These are phyloP conservation scores for Gymnothorax javanicus DNA, from an alignment of 2,797 vertebrate genomes.

Conservation along the genomic window DNA sequence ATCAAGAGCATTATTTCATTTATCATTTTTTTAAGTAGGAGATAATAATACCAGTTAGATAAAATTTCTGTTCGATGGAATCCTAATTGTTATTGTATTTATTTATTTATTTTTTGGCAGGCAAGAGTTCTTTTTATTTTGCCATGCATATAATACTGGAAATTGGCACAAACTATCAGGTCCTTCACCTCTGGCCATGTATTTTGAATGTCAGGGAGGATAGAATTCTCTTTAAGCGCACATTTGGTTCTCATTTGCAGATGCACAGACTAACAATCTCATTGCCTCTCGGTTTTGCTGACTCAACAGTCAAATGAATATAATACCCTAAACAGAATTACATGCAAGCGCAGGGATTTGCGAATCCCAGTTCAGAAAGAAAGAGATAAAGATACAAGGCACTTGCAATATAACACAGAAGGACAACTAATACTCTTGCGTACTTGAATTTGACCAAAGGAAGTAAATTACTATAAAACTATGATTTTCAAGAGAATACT, in stretches of 20 bases:
- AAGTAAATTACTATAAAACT: not conserved
- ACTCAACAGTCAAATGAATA: not conserved
- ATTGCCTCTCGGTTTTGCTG: not conserved
- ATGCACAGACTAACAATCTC: not conserved
- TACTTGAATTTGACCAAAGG: not conserved
- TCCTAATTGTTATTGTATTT: not conserved
- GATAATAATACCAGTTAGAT: not conserved
- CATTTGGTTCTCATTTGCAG: conserved; percentile 7
- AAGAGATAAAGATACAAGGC: not conserved
- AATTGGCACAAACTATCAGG: not conserved
- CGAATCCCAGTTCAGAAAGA: not conserved
- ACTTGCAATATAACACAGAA: not conserved
- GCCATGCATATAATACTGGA: not conserved
- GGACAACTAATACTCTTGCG: not conserved
- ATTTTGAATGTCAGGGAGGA: not conserved
- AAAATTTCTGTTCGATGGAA: not conserved
- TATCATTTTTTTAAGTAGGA: not conserved
- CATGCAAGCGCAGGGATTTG: not conserved
- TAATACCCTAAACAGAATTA: not conserved
- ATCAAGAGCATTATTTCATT: not conserved
- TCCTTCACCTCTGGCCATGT: not conserved
- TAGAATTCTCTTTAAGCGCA: not conserved
- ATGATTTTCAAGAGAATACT: not conserved
- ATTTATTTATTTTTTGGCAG: not conserved
- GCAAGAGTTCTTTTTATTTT: not conserved